Percentiles rank a stretch among this genome's conserved stretches.
Evolutionary conservation across 2,888 invertebrate species (phyloP).

Genomic region (Standfussiana lucernea): DNA sequence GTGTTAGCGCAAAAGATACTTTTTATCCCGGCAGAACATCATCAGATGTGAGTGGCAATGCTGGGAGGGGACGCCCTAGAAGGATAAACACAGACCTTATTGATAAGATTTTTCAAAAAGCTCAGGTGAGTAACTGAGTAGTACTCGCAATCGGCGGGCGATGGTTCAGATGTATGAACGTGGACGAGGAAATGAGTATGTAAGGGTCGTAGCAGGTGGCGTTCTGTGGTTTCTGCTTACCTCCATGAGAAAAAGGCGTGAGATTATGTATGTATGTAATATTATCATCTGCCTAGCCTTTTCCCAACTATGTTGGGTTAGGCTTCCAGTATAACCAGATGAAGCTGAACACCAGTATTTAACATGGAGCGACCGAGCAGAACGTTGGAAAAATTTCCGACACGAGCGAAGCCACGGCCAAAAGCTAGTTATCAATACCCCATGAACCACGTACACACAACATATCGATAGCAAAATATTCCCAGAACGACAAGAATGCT

Average conservation of each 20-base stretch:
- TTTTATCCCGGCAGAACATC: background rate
- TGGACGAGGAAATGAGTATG: too few relatives aligned
- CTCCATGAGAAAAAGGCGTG: background rate
- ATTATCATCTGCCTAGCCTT: background rate
- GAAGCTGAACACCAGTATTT: background rate
- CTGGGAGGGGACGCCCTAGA: background rate
- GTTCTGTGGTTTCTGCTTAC: background rate
- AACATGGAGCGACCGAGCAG: background rate
- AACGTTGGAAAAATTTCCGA: background rate
- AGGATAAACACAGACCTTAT: background rate
- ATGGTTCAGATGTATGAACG: too few relatives aligned
- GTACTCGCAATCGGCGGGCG: too few relatives aligned
- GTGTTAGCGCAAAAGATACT: background rate
- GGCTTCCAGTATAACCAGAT: background rate
- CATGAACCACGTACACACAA: constrained; percentile 21
- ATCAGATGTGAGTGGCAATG: background rate
- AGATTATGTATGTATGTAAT: background rate
- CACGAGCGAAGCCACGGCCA: background rate
- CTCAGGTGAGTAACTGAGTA: too few relatives aligned
- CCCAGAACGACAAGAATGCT: constrained; percentile 34
- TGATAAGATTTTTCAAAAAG: background rate
- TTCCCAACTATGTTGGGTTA: background rate
- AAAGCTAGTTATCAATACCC: background rate
- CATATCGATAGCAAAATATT: constrained; percentile 25
- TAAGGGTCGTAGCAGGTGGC: too few relatives aligned